A percentile compares a stretch with the other conserved stretches of the same genome.
Conservation (phyloP, 2,113 vertebrate genomes). For the Microcebus ravelobensis region DNA sequence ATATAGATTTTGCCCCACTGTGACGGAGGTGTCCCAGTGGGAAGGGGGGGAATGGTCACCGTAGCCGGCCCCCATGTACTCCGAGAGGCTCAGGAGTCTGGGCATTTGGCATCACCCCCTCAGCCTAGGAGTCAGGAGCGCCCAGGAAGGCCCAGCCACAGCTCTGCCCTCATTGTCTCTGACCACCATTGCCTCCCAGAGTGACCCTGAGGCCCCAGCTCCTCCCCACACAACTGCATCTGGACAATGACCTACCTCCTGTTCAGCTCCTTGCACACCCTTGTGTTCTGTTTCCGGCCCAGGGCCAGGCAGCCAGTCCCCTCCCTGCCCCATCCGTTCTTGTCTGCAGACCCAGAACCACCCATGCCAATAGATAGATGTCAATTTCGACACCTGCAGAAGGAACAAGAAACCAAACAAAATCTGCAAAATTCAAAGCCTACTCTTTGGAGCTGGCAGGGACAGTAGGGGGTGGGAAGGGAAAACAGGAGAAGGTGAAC, state of each 20-base stretch:
- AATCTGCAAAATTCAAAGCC: neutral
- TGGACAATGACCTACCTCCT: neutral
- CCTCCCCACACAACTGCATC: neutral
- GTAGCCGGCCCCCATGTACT: neutral
- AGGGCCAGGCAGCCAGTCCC: neutral
- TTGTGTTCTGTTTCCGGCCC: neutral
- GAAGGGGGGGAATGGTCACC: neutral
- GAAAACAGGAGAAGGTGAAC: neutral
- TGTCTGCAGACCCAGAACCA: neutral
- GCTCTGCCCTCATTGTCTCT: neutral
- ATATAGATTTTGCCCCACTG: neutral
- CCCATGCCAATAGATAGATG: neutral
- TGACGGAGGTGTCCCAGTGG: neutral
- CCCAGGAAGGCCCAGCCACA: neutral
- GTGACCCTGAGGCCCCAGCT: neutral
- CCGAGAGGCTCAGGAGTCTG: neutral
- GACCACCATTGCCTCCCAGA: neutral
- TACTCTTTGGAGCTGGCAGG: neutral
- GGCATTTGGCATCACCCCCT: neutral
- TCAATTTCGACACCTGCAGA: neutral
- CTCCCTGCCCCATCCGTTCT: neutral
- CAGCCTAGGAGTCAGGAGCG: neutral
- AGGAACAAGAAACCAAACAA: neutral
- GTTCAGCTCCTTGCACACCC: too few species aligned
- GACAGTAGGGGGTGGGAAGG: rapidly evolving